phyloP scores from a whole-genome alignment of 92 coral and sea anemone species.

The Epizoanthus scotinus region DNA sequence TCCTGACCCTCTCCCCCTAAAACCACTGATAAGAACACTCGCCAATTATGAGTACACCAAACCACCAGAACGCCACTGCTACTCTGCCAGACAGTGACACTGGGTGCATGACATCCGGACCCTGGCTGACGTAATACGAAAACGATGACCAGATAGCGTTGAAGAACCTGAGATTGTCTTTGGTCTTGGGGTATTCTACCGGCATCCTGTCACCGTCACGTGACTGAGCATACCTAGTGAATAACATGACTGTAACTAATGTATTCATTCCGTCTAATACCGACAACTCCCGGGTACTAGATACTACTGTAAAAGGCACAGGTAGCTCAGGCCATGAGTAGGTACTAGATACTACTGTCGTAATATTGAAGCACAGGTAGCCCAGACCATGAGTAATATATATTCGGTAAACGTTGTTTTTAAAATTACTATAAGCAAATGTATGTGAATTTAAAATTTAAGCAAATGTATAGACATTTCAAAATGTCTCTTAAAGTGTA shows the following conservation, averaged over 20 bases:
- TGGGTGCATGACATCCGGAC: constrained; percentile 76
- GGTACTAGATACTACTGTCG: too few species aligned
- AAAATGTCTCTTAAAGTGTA: too few species aligned
- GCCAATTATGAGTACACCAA: constrained; percentile 75
- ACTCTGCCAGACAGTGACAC: constrained; percentile 72
- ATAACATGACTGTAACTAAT: neutral
- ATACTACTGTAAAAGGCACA: too few species aligned
- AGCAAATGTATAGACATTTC: too few species aligned
- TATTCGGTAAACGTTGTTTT: too few species aligned
- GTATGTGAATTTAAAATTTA: too few species aligned
- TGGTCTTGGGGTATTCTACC: constrained; percentile 41
- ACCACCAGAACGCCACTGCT: constrained; percentile 83
- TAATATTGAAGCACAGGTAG: too few species aligned
- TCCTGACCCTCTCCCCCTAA: too few species aligned
- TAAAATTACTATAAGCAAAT: too few species aligned
- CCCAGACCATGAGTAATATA: too few species aligned
- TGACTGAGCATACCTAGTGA: constrained; percentile 48
- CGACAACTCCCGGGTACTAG: neutral
- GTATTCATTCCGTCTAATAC: neutral
- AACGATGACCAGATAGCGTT: constrained; percentile 78
- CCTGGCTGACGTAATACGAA: constrained; percentile 81
- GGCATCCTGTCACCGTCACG: constrained; percentile 35
- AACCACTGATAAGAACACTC: neutral
- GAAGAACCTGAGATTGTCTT: constrained; percentile 50
- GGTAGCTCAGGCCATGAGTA: too few species aligned